A percentile compares a stretch with the other conserved stretches of the same genome.
These are phyloP conservation scores for Balaenoptera acutorostrata DNA, from an alignment of 2,113 vertebrate genomes.

Conservation along the genomic window DNA sequence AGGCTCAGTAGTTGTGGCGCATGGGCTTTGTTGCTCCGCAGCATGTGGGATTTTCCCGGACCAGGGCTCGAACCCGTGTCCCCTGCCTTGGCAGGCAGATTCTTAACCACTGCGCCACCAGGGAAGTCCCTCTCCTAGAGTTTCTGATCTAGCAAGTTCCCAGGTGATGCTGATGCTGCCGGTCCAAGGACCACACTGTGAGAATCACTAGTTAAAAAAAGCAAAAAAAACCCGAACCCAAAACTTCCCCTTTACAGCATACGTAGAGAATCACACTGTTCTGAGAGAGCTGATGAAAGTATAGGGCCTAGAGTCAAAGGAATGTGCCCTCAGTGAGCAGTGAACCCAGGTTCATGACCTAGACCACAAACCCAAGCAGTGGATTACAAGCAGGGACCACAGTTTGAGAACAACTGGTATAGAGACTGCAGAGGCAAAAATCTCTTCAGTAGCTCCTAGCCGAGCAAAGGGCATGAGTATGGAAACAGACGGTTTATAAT, in stretches of 20 bases:
- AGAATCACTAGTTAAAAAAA: not conserved
- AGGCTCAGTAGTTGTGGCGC: no score
- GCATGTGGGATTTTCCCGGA: no score
- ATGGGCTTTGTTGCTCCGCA: no score
- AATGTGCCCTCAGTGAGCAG: not conserved
- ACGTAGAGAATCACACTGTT: not conserved
- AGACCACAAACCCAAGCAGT: not conserved
- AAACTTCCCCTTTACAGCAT: not conserved
- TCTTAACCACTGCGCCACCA: no score
- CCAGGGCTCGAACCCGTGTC: no score
- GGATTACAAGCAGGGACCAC: not conserved
- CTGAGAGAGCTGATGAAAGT: not conserved
- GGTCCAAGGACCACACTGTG: not conserved
- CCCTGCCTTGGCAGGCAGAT: no score
- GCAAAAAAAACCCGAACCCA: not conserved
- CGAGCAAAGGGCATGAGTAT: not conserved
- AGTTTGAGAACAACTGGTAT: not conserved
- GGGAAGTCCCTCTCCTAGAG: not conserved
- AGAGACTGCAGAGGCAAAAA: not conserved
- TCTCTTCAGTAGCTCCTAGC: not conserved
- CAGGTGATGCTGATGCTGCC: not conserved
- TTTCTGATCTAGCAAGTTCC: constrained; percentile 17
- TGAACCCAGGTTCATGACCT: not conserved
- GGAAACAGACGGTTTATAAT: not conserved
- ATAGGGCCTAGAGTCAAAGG: not conserved